Evolutionary conservation across 2,888 invertebrate genomes (phyloP).

Genomic region (Latrodectus elegans): DNA sequence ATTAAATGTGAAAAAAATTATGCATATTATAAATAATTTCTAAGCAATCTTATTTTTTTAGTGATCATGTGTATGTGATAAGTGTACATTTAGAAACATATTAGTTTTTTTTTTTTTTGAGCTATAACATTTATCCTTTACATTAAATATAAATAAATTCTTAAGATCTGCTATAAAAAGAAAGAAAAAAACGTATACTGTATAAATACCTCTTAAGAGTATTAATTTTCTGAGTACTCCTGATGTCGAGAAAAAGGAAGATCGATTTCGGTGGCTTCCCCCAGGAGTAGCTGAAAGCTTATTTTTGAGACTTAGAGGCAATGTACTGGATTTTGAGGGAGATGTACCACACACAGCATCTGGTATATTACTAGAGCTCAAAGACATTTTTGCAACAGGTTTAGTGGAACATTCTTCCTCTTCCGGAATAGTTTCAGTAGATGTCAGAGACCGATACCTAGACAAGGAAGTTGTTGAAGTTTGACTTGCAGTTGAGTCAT

Average conservation of each 20-base stretch:
- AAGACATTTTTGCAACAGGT: slow-evolving; percentile 58
- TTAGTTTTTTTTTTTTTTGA: no score
- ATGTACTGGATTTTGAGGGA: slow-evolving; percentile 64
- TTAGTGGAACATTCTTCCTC: slow-evolving; percentile 66
- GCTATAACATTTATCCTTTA: no score
- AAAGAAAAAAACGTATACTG: no score
- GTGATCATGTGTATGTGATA: no score
- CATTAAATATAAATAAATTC: no score
- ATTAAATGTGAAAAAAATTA: no score
- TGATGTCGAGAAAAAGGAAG: slow-evolving; percentile 71
- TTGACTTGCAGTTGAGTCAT: slow-evolving; percentile 66
- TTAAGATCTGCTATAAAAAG: no score
- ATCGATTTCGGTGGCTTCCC: slow-evolving; percentile 63
- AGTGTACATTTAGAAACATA: no score
- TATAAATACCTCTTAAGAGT: slow-evolving; percentile 69
- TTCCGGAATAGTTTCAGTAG: slow-evolving; percentile 70
- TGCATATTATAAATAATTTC: no score
- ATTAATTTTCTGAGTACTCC: slow-evolving; percentile 71
- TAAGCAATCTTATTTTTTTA: no score
- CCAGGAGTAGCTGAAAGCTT: slow-evolving; percentile 54
- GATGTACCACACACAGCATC: slow-evolving; percentile 61
- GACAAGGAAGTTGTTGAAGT: slow-evolving; percentile 67
- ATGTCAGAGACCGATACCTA: slow-evolving; percentile 64
- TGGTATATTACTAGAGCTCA: slow-evolving; percentile 70
- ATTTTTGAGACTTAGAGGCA: slow-evolving; percentile 57